phyloP scores from a whole-genome alignment of 2,888 invertebrate genomes.

The Protodeltote pygarga region DNA sequence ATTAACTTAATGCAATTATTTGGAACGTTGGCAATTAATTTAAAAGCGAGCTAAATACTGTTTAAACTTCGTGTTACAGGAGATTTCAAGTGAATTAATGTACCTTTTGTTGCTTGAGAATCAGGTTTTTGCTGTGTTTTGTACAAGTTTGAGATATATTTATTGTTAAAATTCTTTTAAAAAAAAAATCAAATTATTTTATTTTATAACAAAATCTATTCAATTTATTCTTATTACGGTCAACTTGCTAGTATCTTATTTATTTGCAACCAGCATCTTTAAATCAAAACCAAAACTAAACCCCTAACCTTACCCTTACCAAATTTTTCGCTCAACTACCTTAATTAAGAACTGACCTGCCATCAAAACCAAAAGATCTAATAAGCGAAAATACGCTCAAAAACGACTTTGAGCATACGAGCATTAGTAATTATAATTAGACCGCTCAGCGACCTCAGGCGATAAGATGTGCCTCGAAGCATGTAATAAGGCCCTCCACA shows the following conservation, averaged over 20 bases:
- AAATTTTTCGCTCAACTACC: slow-evolving; percentile 13
- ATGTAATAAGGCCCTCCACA: slow-evolving; percentile 81
- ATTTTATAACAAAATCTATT: too few species aligned
- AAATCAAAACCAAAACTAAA: not conserved
- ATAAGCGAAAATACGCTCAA: slow-evolving; percentile 59
- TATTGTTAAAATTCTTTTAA: too few species aligned
- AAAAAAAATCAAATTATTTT: too few species aligned
- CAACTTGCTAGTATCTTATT: too few species aligned
- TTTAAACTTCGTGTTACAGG: slow-evolving; percentile 50
- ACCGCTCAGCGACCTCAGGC: slow-evolving; percentile 76
- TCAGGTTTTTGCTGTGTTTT: slow-evolving; percentile 6
- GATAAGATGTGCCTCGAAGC: slow-evolving; percentile 83
- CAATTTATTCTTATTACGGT: not conserved
- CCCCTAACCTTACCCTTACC: too few species aligned
- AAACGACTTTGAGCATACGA: slow-evolving; percentile 75
- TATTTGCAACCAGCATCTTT: too few species aligned
- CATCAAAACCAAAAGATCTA: slow-evolving; percentile 46
- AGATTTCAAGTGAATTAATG: slow-evolving; percentile 50
- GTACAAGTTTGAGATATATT: not conserved
- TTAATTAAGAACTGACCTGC: slow-evolving; percentile 36
- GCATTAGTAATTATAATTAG: slow-evolving; percentile 84
- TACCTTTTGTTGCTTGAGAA: slow-evolving; percentile 36
- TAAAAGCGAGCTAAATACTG: slow-evolving; percentile 69
- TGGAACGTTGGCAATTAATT: slow-evolving; percentile 76
- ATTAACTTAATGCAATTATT: slow-evolving; percentile 85